phyloP scores from a whole-genome alignment of 2,888 invertebrate species.

The Calephelis perditalis region DNA sequence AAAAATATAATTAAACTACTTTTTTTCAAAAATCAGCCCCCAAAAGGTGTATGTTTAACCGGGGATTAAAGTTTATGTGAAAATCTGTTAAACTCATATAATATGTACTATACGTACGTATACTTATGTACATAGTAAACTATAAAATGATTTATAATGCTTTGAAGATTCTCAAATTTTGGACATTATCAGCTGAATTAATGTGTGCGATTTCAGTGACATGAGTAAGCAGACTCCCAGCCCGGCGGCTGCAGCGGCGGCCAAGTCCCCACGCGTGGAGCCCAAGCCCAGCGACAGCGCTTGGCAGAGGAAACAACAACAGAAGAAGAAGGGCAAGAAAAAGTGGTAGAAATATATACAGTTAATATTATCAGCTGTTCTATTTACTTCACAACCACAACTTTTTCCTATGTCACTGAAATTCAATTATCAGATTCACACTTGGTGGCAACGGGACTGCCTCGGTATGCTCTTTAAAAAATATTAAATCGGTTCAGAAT shows the following conservation, averaged over 20 bases:
- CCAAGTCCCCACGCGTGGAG: conserved; percentile 79
- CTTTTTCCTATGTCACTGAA: neutral
- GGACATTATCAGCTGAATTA: neutral
- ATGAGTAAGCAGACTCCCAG: conserved; percentile 74
- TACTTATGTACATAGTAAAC: neutral
- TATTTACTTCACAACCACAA: conserved; percentile 8
- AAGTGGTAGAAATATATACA: conserved; percentile 49
- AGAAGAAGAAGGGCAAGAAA: conserved; percentile 83
- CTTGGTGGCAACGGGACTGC: no score
- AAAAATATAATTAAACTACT: no score
- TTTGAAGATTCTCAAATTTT: no score
- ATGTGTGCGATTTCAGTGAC: conserved; percentile 60
- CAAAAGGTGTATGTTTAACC: no score
- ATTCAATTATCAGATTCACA: no score
- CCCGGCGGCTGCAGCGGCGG: conserved; percentile 42
- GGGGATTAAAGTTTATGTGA: no score
- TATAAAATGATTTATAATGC: neutral
- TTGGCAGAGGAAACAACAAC: conserved; percentile 86
- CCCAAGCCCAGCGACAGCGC: conserved; percentile 78
- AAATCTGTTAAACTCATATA: no score
- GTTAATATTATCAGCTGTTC: conserved; percentile 13
- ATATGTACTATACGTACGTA: no score
- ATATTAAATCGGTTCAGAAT: no score
- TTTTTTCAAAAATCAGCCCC: no score
- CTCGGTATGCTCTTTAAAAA: no score